Evolutionary conservation across 2,113 vertebrate species (phyloP).

Genomic region (Clupea harengus): DNA sequence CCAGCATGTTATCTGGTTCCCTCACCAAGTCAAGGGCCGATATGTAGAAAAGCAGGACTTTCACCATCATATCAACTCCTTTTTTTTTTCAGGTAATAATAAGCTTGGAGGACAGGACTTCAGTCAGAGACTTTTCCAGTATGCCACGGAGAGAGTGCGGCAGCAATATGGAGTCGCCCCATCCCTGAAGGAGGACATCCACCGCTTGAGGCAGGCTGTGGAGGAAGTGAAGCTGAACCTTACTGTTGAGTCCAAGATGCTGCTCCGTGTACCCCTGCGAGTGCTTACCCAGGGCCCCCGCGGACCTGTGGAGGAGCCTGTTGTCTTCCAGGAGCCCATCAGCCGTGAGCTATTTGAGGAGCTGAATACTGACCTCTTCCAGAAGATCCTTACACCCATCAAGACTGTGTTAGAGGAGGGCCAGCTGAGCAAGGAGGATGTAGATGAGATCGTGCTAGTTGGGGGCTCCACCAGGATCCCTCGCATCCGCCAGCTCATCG

Average conservation of each 20-base stretch:
- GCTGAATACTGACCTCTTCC: slow-evolving; percentile 90
- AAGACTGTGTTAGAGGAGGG: slow-evolving; percentile 85
- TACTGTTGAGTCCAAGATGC: slow-evolving; percentile 73
- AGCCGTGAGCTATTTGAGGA: slow-evolving; percentile 84
- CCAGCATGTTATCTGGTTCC: neutral
- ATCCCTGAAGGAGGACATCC: slow-evolving; percentile 85
- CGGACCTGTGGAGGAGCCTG: slow-evolving; percentile 40
- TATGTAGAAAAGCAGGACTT: neutral
- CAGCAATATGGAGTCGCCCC: slow-evolving; percentile 77
- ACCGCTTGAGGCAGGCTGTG: slow-evolving; percentile 84
- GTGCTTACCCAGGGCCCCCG: slow-evolving; percentile 45
- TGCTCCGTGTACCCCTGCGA: slow-evolving; percentile 72
- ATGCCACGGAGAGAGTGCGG: slow-evolving; percentile 74
- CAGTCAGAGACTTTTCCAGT: slow-evolving; percentile 88
- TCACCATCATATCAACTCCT: slow-evolving; percentile 16
- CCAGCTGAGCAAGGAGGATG: slow-evolving; percentile 77
- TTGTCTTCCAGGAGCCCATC: slow-evolving; percentile 47
- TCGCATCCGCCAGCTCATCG: slow-evolving; percentile 84
- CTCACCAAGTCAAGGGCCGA: neutral
- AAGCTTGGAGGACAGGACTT: slow-evolving; percentile 97
- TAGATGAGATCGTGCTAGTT: slow-evolving; percentile 93
- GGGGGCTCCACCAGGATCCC: slow-evolving; percentile 96
- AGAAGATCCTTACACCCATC: slow-evolving; percentile 90
- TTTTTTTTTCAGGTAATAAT: slow-evolving; percentile 84
- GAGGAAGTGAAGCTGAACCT: slow-evolving; percentile 91